Percentiles rank a stretch among this genome's conserved stretches.
Conservation (phyloP, 2,113 vertebrate species). For the Lathamus discolor region DNA sequence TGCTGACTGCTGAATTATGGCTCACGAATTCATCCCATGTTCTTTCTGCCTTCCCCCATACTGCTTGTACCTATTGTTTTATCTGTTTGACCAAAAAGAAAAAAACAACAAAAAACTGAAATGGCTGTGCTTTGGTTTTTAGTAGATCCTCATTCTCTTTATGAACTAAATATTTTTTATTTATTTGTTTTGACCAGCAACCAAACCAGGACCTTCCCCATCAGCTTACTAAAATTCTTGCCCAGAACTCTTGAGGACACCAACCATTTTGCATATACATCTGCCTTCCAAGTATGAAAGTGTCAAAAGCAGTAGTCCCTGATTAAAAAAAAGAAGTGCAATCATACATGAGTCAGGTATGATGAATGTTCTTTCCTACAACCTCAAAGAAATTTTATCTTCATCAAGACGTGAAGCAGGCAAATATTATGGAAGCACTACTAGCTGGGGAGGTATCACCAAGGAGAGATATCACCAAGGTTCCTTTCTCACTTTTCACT, state of each 20-base stretch:
- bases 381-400: not conserved
- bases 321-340: not conserved
- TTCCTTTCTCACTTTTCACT: not conserved
- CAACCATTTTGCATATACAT: not conserved
- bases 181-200: not conserved
- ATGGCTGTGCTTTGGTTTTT: not conserved
- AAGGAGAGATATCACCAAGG: not conserved
- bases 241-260: not conserved
- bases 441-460: not conserved
- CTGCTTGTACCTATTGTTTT: not conserved
- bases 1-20: slow-evolving; percentile 20
- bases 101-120: not conserved
- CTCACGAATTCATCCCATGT: not conserved
- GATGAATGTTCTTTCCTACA: not conserved
- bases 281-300: not conserved
- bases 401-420: not conserved
- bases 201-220: not conserved
- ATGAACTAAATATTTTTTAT: not conserved
- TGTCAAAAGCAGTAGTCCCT: not conserved
- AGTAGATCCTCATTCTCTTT: not conserved
- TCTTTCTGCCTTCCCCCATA: not conserved
- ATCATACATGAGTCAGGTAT: not conserved
- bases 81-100: not conserved
- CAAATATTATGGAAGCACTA: not conserved
- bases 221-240: not conserved